These are phyloP conservation scores for Pyrgus malvae DNA, from an alignment of 2,888 invertebrate species.

Conservation along the genomic window DNA sequence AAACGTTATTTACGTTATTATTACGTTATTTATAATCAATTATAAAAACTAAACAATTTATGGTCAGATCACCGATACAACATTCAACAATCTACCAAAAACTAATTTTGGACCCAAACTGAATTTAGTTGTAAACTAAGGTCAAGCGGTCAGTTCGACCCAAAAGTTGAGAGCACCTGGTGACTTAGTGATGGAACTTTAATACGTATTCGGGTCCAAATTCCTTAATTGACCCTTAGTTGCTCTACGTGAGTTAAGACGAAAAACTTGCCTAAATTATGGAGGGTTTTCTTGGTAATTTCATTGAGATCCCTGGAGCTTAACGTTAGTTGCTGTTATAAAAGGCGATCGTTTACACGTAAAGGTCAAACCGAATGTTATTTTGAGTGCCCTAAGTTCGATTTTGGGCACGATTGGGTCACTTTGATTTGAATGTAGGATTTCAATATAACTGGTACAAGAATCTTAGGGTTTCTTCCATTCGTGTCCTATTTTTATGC, in stretches of 20 bases:
- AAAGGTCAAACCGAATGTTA: no score
- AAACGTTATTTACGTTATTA: background rate
- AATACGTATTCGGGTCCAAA: conserved; percentile 19
- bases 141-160: conserved; percentile 23
- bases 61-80: conserved; percentile 1
- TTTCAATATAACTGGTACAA: no score
- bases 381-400: no score
- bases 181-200: conserved; percentile 29
- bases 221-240: conserved; percentile 6
- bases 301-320: no score
- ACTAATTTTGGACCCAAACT: conserved; percentile 34
- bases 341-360: no score
- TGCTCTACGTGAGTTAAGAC: conserved; percentile 7
- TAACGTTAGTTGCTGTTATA: no score
- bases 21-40: background rate
- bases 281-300: no score
- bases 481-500: no score
- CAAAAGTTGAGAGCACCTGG: conserved; percentile 28
- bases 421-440: no score
- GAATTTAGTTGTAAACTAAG: conserved; percentile 15
- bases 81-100: conserved; percentile 30
- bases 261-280: background rate
- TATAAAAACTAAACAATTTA: background rate
- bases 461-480: no score
- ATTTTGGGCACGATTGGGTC: no score